phyloP scores from a whole-genome alignment of 2,797 vertebrate genomes.

The Chaetodon trifasciatus region DNA sequence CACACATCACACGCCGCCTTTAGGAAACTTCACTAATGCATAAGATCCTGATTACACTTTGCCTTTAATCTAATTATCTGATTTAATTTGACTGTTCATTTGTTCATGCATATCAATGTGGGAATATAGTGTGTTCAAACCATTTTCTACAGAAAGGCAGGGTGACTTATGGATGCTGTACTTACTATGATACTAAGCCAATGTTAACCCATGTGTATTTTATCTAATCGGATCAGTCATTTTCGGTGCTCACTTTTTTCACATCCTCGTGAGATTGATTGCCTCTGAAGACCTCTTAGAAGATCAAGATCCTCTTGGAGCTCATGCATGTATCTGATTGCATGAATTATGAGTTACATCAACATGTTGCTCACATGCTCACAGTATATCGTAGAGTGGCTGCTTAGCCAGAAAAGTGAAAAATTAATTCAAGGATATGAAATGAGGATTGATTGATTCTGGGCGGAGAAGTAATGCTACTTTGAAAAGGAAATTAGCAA shows the following conservation, averaged over 20 bases:
- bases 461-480: constrained; percentile 16
- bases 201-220: constrained; percentile 24
- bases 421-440: constrained; percentile 53
- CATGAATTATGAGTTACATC: constrained; percentile 57
- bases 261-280: constrained; percentile 40
- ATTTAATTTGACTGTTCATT: constrained; percentile 55
- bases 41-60: constrained; percentile 47
- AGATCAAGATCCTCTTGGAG: constrained; percentile 48
- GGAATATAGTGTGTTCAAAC: constrained; percentile 9
- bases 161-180: constrained; percentile 27
- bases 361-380: constrained; percentile 47
- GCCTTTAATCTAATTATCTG: constrained; percentile 64
- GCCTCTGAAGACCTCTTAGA: constrained; percentile 40
- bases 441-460: constrained; percentile 52
- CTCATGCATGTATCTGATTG: constrained; percentile 55
- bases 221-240: constrained; percentile 39
- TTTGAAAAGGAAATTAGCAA: constrained; percentile 60
- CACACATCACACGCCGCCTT: constrained; percentile 28
- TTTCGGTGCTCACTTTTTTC: constrained; percentile 35
- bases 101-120: constrained; percentile 49
- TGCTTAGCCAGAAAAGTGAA: constrained; percentile 41
- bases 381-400: constrained; percentile 41
- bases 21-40: constrained; percentile 25
- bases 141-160: constrained; percentile 28
- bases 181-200: constrained; percentile 26